Base-by-base conservation (phyloP, 2,113 vertebrate genomes). In the Aix galericulata region DNA sequence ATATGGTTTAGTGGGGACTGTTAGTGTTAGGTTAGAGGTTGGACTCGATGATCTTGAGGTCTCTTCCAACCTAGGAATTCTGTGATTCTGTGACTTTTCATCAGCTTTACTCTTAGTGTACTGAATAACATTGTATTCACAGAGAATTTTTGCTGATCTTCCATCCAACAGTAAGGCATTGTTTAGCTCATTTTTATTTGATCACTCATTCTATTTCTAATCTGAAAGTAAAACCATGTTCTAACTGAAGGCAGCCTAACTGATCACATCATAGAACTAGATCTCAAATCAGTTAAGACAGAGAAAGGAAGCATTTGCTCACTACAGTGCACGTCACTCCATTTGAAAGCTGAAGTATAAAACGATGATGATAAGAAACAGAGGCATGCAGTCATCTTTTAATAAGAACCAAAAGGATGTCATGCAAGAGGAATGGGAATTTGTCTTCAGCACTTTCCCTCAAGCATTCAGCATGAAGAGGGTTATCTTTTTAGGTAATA, bases 281-380 rank as follows among this genome's bases (percentile, higher is more conserved):
- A 89, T 69, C 77, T 71, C 36, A 88, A 72, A 64, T 53, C 74
- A 68, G 29, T 32, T 32, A 84, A 88, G 60, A 55, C 10, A 8
- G 8, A 13, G 50, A 86, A 27, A 81, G 76, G 64, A 93, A 85
- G 18, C 6, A 3, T 87, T 94, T 88, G 52, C 34, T 94, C 66
- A 72, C 64, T 29, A 44, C 44, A 76, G 14, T 48, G 53, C 36
- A 66, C 27, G 52, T 55, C n/a, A 46, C 21, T 81, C 38, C 34
- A 81, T 84, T 80, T 71, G 74, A 88, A 36, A 79, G 36, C 6
- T 76, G 14, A 89, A 92, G 34, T 88, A 42, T 78, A 62, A 81
- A 87, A 88, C 13, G 79, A 17, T 8, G 42, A 89, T 94, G 88
- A 95, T 69, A 94, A 82, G 48, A 96, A 96, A 34, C 87, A 95